Conservation (phyloP, 2,113 vertebrate species). For the Xenus cinereus region DNA sequence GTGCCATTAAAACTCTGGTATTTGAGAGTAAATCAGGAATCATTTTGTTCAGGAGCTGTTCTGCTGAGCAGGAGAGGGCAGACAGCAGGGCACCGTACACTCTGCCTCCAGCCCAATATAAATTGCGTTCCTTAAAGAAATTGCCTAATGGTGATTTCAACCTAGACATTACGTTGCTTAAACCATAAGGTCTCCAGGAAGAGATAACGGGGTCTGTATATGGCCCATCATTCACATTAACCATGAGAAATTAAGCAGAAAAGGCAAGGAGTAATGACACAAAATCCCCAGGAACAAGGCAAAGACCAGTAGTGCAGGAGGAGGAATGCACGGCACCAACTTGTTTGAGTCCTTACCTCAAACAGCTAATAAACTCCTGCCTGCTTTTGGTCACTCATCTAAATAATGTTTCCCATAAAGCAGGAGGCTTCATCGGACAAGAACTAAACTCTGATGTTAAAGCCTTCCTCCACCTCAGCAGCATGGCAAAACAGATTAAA, state of each 20-base stretch:
- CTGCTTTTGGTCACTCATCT: neutral
- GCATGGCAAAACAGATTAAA: neutral
- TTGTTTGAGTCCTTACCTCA: neutral
- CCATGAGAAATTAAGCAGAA: neutral
- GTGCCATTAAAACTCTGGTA: neutral
- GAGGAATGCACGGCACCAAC: neutral
- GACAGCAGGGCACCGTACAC: neutral
- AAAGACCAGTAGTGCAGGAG: neutral
- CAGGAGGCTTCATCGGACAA: neutral
- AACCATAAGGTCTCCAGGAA: neutral
- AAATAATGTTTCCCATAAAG: neutral
- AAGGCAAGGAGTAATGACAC: neutral
- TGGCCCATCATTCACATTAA: neutral
- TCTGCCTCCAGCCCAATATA: neutral
- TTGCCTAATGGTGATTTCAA: neutral
- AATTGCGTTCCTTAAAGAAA: neutral
- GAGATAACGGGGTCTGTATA: neutral
- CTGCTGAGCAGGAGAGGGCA: neutral
- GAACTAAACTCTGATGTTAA: neutral
- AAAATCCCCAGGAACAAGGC: neutral
- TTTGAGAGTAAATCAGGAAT: neutral
- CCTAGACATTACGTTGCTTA: neutral
- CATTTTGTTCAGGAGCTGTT: neutral
- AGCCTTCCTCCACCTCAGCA: neutral
- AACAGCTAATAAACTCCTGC: neutral